Percentiles rank a stretch among this genome's conserved stretches.
Conservation (phyloP, 2,113 vertebrate genomes). For the Thymallus thymallus region DNA sequence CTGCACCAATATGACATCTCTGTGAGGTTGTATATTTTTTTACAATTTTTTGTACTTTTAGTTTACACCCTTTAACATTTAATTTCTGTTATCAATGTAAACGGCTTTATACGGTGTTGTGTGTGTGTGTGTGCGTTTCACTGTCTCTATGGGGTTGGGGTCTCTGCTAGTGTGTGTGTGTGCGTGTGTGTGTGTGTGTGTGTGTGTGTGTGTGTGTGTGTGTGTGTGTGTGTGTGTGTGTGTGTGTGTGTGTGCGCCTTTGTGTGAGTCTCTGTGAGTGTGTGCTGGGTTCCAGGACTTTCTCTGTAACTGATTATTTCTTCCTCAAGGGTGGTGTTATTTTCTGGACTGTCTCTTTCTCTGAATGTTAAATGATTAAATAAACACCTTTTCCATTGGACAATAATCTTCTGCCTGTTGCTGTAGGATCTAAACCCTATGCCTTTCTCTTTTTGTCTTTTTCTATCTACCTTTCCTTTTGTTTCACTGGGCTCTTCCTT, state of each 20-base stretch:
- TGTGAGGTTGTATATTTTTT: slow-evolving; percentile 96
- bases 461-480: slow-evolving; percentile 56
- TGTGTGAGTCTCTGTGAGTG: slow-evolving; percentile 44
- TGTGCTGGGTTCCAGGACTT: slow-evolving; percentile 54
- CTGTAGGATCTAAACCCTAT: slow-evolving; percentile 90
- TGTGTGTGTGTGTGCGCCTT: slow-evolving; percentile 25
- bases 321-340: slow-evolving; percentile 85
- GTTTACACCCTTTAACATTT: slow-evolving; percentile 72
- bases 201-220: slow-evolving; percentile 46
- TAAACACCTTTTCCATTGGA: slow-evolving; percentile 93
- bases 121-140: slow-evolving; percentile 51
- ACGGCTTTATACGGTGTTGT: slow-evolving; percentile 82
- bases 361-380: slow-evolving; percentile 81
- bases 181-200: slow-evolving; percentile 30
- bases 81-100: slow-evolving; percentile 81
- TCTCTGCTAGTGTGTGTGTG: slow-evolving; percentile 49
- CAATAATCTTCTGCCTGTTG: slow-evolving; percentile 82
- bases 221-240: slow-evolving; percentile 53
- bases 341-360: slow-evolving; percentile 92
- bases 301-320: slow-evolving; percentile 81
- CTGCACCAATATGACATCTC: slow-evolving; percentile 76
- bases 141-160: slow-evolving; percentile 69
- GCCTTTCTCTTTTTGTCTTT: slow-evolving; percentile 78
- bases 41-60: slow-evolving; percentile 87
- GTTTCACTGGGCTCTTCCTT: slow-evolving; percentile 66